Base-by-base conservation (phyloP, 1,140 invertebrate genomes). In the Leptestheria dahalacensis region DNA sequence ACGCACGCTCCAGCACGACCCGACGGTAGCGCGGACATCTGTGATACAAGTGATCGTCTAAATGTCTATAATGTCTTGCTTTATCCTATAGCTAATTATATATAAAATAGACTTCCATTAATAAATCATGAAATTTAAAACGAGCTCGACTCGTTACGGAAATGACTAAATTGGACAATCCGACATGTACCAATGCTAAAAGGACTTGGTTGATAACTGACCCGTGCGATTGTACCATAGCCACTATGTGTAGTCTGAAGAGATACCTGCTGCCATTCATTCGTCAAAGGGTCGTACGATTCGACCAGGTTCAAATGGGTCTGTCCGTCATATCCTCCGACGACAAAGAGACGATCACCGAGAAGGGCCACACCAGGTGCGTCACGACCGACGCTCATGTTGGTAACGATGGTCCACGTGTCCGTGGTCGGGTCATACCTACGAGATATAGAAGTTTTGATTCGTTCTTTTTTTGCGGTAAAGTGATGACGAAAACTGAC, bases 241-340 rank as follows among this genome's bases (percentile, higher is more conserved):
- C n/a, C n/a, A n/a, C n/a, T n/a, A 25, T 18, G 33, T 60, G 53
- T 55, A 25, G 81, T 83, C 65, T 80, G 82, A 49, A 92, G 79
- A 29, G 86, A 77, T 60, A 88, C 75, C 79, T 82, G 78, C 49
- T 77, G 75, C 92, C 93, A 97, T 66, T 85, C 83, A 74, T 96
- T 93, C 0, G 79, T 80, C 68, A 86, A 82, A 11, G 91, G 84
- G 72, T 97, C 91, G 71, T 96, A 97, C 64, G 90, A 82, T 75
- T 97, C 92, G 20, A 95, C 91, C 59, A 84, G 81, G 66, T 85
- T 88, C 1, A 95, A 74, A 73, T 94, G 95, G 61, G 85, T 82
- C 67, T 88, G 86, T n/a, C 93, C 93, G 77, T 97, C 92, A 72
- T 95, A 95, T 0, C 94, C 94, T 26, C 93, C 92, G 26, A 94